These are phyloP conservation scores for Elephas maximus DNA, from an alignment of 2,113 vertebrate genomes.

Conservation along the genomic window DNA sequence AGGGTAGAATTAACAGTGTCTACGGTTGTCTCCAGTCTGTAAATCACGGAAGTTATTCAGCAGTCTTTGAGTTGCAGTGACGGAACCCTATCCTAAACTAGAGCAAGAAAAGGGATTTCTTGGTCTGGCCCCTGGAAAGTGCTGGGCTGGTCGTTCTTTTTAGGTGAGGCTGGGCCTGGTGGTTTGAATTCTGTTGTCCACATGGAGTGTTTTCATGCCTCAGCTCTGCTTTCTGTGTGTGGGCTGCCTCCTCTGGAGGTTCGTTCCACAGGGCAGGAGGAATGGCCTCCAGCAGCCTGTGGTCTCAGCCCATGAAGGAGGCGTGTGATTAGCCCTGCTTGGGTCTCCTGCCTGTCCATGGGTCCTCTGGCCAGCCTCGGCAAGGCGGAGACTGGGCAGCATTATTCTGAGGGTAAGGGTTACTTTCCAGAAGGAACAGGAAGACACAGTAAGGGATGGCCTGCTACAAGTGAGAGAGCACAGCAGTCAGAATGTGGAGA, in stretches of 20 bases:
- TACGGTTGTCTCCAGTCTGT: neutral
- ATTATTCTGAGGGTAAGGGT: neutral
- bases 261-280: neutral
- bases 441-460: no score
- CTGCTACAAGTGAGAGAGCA: accelerated
- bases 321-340: neutral
- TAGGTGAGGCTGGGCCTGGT: accelerated
- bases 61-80: neutral
- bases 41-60: accelerated
- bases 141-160: accelerated
- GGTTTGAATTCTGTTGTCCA: neutral
- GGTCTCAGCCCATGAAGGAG: no score
- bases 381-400: neutral
- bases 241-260: neutral
- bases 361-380: neutral
- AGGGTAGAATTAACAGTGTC: neutral
- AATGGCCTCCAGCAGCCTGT: neutral
- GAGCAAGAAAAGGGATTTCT: neutral
- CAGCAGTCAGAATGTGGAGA: neutral
- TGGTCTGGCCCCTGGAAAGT: neutral
- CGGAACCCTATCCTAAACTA: neutral
- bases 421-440: neutral
- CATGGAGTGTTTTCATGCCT: accelerated
- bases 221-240: neutral
- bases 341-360: neutral